These are phyloP conservation scores for Todiramphus chloris DNA, from an alignment of 2,113 vertebrate genomes.

Conservation along the genomic window DNA sequence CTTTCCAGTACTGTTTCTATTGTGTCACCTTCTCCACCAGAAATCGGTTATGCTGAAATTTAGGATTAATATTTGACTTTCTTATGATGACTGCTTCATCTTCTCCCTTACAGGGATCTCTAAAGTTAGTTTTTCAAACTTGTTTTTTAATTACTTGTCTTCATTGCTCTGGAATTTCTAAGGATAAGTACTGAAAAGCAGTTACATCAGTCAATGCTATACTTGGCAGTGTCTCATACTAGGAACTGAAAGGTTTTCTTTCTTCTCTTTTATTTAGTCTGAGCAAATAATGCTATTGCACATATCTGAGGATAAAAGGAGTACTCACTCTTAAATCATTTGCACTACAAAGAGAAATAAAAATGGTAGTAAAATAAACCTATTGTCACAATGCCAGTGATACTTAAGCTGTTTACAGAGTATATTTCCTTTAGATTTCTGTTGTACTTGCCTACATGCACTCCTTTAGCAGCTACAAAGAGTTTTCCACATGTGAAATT, in stretches of 20 bases:
- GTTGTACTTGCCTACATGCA: neutral
- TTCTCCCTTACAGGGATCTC: neutral
- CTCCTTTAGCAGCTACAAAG: neutral
- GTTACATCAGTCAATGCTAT: neutral
- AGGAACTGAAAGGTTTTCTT: neutral
- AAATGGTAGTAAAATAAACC: neutral
- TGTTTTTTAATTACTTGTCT: neutral
- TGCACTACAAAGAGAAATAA: neutral
- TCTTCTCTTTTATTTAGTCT: neutral
- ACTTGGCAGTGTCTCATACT: neutral
- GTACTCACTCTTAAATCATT: neutral
- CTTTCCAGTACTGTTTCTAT: neutral
- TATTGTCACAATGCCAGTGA: neutral
- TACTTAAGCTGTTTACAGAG: neutral
- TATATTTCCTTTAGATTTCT: neutral
- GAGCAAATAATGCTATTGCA: neutral
- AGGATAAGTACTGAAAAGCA: neutral
- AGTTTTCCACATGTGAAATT: neutral
- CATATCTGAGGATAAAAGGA: neutral
- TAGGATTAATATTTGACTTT: neutral
- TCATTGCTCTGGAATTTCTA: neutral
- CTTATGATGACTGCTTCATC: neutral
- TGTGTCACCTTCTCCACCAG: neutral
- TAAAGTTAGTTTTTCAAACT: neutral
- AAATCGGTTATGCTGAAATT: neutral